Evolutionary conservation across 2,888 invertebrate genomes (phyloP), one percentile per base, ranked within the genome.

Genomic region (Steromphala cineraria): DNA sequence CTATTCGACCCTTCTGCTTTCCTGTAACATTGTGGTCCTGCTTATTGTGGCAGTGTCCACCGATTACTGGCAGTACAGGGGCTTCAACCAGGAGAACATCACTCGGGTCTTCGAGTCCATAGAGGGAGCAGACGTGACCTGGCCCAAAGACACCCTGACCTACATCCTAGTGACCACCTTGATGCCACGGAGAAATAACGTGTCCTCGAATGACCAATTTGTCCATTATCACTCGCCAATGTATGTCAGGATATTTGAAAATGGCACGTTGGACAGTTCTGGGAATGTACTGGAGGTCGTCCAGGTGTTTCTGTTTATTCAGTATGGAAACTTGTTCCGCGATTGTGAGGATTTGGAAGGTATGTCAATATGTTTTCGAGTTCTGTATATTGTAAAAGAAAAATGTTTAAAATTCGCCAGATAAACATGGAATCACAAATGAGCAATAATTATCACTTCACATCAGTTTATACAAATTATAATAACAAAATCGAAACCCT

Each of bases 311-410:
- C 80, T 91, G 10, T 91, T 86, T 78, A 71, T 84, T 17, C 89
- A 91, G 75, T 90, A 91, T 82, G 90, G 89, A 2, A 91, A 91
- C 79, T 81, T 90, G 36, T 91, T 90, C 77, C 78, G 90, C 55
- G 89, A 91, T 40, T 91, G 91, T 82, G 90, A 91, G 81, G 87
- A 87, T 67, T 81, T 91, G 67, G 91, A 90, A 87, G 88, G 91
- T 91, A 88, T 67, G 83, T 0, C 46, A 46, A 46, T 13, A 46
- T 10, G 7, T 46, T 5, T 46, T 46, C 7, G 7, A 36, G 13
- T 46, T 46, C 1, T 1, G 46, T 46, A 46, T 1, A 13, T 46
- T 1, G 46, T 1, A 46, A 10, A 1, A 10, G 13, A 46, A 13
- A 10, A 36, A 36, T 36, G 7, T 13, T 46, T 46, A 46, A 46